A percentile compares a stretch with the other conserved stretches of the same genome.
phyloP scores from a whole-genome alignment of 2,113 vertebrate species.

The Mionectes macconnelli region DNA sequence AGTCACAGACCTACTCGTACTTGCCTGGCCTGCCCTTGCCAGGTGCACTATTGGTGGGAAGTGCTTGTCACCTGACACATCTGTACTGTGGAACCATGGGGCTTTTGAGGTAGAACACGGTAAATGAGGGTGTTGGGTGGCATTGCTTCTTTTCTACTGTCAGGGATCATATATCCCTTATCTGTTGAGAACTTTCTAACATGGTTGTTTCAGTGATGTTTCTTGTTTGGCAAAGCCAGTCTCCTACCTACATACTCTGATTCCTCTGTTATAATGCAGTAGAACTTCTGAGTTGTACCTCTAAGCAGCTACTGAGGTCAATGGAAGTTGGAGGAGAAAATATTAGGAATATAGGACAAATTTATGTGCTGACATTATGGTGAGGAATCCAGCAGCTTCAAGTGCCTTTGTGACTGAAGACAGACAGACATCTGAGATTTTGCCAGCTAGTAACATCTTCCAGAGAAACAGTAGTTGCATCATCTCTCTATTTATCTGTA shows the following conservation, averaged over 20 bases:
- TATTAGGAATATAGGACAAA: not conserved
- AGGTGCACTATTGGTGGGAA: not conserved
- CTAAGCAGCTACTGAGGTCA: not conserved
- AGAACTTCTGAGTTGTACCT: not conserved
- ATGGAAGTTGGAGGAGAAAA: not conserved
- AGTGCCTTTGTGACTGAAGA: not conserved
- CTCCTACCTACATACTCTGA: not conserved
- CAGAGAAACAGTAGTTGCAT: not conserved
- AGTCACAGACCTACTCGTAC: not conserved
- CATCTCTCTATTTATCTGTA: not conserved
- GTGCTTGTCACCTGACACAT: not conserved
- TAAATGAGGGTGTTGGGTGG: not conserved
- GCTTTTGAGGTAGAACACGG: not conserved
- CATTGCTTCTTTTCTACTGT: not conserved
- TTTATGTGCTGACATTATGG: not conserved
- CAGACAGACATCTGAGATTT: not conserved
- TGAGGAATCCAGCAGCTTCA: not conserved
- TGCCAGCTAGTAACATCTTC: not conserved
- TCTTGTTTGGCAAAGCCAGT: not conserved
- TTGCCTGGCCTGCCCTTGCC: not conserved
- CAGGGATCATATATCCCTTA: not conserved
- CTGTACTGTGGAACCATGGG: not conserved
- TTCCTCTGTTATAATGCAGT: not conserved
- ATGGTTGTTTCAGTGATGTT: constrained; percentile 19
- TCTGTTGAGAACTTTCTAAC: constrained; percentile 16